Conservation (phyloP, 2,797 vertebrate species). For the Ciconia nigra region DNA sequence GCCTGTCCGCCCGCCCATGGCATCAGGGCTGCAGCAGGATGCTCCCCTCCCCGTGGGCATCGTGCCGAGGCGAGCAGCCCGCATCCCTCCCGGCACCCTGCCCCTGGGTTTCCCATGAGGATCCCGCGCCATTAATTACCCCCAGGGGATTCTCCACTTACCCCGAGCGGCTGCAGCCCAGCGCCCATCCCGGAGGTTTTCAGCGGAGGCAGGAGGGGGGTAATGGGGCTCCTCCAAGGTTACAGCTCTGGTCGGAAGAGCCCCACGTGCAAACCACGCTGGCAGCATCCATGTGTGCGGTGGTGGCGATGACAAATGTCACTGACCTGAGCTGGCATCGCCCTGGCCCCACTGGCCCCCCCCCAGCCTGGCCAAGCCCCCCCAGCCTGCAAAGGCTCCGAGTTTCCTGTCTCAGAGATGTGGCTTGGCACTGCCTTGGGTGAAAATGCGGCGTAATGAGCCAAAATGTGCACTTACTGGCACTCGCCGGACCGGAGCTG, state of each 20-base stretch:
- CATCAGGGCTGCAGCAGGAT: not conserved
- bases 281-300: conserved; percentile 28
- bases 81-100: not conserved
- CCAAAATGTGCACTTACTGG: not conserved
- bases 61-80: not conserved
- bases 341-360: not conserved
- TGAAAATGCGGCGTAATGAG: not conserved
- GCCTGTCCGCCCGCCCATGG: rapidly evolving
- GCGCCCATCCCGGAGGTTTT: rapidly evolving
- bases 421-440: not conserved
- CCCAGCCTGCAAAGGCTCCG: not conserved
- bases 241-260: not conserved
- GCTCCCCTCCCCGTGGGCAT: not conserved
- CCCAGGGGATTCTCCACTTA: not conserved
- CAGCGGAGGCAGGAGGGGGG: not conserved
- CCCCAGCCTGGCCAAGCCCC: not conserved
- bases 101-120: not conserved
- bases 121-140: not conserved
- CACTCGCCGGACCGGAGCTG: not conserved
- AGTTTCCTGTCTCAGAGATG: not conserved
- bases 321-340: conserved; percentile 58
- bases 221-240: not conserved
- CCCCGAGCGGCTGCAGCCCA: rapidly evolving
- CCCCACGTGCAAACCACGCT: rapidly evolving
- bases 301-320: conserved; percentile 73